phyloP scores from a whole-genome alignment of 2,888 invertebrate genomes.

The Diogma glabrata region DNA sequence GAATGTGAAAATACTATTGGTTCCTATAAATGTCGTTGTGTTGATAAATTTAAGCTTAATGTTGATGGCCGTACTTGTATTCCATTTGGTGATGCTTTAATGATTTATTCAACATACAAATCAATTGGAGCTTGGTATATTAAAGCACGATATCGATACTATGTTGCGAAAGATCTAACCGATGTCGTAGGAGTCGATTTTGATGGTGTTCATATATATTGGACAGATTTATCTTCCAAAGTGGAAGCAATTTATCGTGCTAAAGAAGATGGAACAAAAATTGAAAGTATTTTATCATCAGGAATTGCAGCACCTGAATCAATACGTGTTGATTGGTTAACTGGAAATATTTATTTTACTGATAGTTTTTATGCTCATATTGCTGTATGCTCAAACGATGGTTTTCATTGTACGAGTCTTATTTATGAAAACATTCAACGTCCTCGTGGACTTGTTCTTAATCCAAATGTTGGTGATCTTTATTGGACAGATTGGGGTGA shows the following conservation, averaged over 20 bases:
- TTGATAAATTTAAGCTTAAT: constrained; percentile 41
- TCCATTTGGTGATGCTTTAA: constrained; percentile 48
- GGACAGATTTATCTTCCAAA: constrained; percentile 60
- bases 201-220: constrained; percentile 60
- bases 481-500: constrained; percentile 88
- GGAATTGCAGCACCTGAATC: constrained; percentile 65
- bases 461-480: constrained; percentile 49
- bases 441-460: constrained; percentile 56
- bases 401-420: constrained; percentile 51
- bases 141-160: constrained; percentile 36
- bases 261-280: constrained; percentile 45
- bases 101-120: constrained; percentile 55
- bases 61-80: constrained; percentile 43
- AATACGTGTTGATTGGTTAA: constrained; percentile 65
- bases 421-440: constrained; percentile 48
- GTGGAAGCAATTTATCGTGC: constrained; percentile 61
- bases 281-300: constrained; percentile 47
- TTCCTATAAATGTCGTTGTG: constrained; percentile 51
- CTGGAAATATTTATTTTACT: constrained; percentile 71
- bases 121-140: constrained; percentile 54
- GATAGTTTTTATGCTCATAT: constrained; percentile 59
- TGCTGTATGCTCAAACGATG: constrained; percentile 60
- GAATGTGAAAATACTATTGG: constrained; percentile 48
- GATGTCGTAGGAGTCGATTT: constrained; percentile 54
- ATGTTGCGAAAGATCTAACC: constrained; percentile 40